A percentile compares a stretch with the other conserved stretches of the same genome.
Conservation (phyloP, 2,888 invertebrate genomes). For the Blastobasis adustella region DNA sequence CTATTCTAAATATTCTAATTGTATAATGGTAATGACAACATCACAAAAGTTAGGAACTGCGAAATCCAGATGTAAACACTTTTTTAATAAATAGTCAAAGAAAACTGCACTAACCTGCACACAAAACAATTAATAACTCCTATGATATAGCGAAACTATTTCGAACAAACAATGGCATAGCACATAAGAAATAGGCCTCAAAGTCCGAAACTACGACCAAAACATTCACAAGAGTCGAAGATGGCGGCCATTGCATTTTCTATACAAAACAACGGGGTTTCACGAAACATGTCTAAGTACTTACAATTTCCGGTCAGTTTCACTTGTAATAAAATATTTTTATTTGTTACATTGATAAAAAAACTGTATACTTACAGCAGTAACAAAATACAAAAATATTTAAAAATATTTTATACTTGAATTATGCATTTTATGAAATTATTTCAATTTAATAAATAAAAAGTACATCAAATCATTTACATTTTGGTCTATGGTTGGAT, state of each 20-base stretch:
- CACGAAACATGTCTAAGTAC: constrained; percentile 62
- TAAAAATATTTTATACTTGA: no score
- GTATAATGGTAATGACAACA: constrained; percentile 49
- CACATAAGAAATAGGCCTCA: constrained; percentile 60
- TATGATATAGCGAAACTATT: constrained; percentile 58
- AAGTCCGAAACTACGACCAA: constrained; percentile 76
- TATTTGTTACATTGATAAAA: no score
- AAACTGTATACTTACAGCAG: no score
- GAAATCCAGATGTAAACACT: constrained; percentile 86
- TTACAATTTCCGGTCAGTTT: constrained; percentile 50
- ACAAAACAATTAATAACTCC: constrained; percentile 46
- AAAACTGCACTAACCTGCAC: constrained; percentile 55
- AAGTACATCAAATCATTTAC: no score
- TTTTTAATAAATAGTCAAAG: constrained; percentile 56
- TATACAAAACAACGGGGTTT: constrained; percentile 82
- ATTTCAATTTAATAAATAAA: neutral
- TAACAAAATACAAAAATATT: no score
- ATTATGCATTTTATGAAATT: neutral
- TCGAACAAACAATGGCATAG: constrained; percentile 62
- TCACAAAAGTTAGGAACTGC: constrained; percentile 74
- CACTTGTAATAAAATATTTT: neutral
- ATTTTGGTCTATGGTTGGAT: no score
- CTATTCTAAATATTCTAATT: constrained; percentile 31
- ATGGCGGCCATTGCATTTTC: constrained; percentile 89
- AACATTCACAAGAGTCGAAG: constrained; percentile 89